phyloP scores from a whole-genome alignment of 2,113 vertebrate species.

The Hystrix brachyura region DNA sequence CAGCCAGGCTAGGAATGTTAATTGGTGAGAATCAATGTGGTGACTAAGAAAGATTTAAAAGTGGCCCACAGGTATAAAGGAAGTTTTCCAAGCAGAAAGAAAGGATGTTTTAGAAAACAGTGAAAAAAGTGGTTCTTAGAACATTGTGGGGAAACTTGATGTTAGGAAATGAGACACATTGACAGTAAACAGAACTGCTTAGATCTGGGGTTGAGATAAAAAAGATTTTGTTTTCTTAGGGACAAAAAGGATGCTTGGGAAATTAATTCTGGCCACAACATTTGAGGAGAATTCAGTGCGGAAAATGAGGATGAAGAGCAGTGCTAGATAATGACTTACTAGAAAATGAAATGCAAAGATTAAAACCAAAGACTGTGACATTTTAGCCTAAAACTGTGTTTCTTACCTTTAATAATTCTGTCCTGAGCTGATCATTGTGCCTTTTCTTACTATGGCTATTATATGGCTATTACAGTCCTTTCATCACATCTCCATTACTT shows the following conservation, averaged over 20 bases:
- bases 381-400: not conserved
- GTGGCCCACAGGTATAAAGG: not conserved
- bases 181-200: not conserved
- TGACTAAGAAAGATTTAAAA: not conserved
- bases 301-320: not conserved
- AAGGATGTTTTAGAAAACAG: not conserved
- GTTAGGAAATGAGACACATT: not conserved
- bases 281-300: not conserved
- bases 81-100: not conserved
- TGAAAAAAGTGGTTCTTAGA: not conserved
- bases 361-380: not conserved
- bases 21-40: not conserved
- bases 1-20: not conserved
- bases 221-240: slow-evolving; percentile 16
- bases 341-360: not conserved
- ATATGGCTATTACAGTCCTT: not conserved
- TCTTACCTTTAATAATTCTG: not conserved
- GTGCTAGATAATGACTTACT: not conserved
- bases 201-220: not conserved
- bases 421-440: not conserved
- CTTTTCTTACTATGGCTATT: not conserved
- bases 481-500: not conserved
- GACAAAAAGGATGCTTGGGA: not conserved
- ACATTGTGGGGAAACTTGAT: not conserved
- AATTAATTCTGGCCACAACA: not conserved